Percentiles rank a stretch among this genome's conserved stretches.
phyloP scores from a whole-genome alignment of 2,797 vertebrate species.

The Sylvilagus floridanus region DNA sequence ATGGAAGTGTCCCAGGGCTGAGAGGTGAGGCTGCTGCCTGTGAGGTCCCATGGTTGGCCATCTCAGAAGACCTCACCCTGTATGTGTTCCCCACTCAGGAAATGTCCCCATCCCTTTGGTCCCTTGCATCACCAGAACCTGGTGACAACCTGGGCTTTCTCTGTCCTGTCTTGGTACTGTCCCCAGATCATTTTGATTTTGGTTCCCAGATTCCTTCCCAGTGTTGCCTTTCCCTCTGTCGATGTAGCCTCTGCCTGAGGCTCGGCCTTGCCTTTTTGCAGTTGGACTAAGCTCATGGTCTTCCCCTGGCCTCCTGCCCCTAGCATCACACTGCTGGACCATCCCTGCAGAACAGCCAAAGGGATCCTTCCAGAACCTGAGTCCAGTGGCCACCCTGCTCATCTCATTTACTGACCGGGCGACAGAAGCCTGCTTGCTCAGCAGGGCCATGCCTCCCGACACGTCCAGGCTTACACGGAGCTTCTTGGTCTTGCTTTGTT shows the following conservation, averaged over 20 bases:
- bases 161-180: rapidly evolving
- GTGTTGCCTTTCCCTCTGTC: background rate
- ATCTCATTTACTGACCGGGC: background rate
- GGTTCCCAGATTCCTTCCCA: background rate
- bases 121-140: background rate
- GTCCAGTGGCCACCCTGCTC: background rate
- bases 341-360: background rate
- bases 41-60: background rate
- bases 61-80: background rate
- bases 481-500: background rate
- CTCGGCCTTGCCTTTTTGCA: background rate
- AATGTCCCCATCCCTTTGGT: background rate
- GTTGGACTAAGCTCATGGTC: background rate
- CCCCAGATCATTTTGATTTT: background rate
- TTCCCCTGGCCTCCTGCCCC: background rate
- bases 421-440: background rate
- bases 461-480: background rate
- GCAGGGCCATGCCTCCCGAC: background rate
- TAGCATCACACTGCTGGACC: background rate
- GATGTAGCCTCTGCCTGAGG: background rate
- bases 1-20: no score
- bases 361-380: background rate
- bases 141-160: background rate
- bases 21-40: background rate
- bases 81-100: background rate